Evolutionary conservation across 2,888 invertebrate genomes (phyloP).

Genomic region (Myopa tessellatipennis): DNA sequence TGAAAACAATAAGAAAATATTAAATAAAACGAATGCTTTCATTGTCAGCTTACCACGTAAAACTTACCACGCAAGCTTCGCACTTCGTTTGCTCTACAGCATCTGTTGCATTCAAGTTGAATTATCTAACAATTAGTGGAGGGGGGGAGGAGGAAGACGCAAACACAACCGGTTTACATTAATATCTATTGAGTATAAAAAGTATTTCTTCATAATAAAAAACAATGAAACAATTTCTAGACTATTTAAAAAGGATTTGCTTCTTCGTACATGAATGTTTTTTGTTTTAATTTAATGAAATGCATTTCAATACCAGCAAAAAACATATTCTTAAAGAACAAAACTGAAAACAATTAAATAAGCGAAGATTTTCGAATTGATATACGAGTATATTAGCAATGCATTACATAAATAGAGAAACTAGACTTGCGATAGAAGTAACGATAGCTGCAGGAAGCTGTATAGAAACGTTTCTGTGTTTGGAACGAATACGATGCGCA

Average conservation of each 20-base stretch:
- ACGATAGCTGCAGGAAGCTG: neutral
- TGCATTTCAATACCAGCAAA: neutral
- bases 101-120: constrained; percentile 8
- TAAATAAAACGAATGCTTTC: constrained; percentile 5
- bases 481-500: neutral
- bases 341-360: neutral
- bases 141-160: constrained; percentile 1
- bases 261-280: neutral
- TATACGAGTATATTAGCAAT: neutral
- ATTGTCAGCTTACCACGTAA: neutral
- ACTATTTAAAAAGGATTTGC: neutral
- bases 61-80: constrained; percentile 14
- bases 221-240: neutral
- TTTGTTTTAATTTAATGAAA: neutral
- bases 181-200: constrained; percentile 21
- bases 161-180: constrained; percentile 15
- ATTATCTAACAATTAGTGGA: constrained; percentile 7
- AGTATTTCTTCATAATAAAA: neutral
- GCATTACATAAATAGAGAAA: neutral
- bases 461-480: neutral
- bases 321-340: neutral
- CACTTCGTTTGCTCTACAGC: neutral
- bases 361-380: neutral
- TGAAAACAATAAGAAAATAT: neutral
- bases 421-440: neutral